phyloP scores from a whole-genome alignment of 2,797 vertebrate genomes.

The Meda fulgida region DNA sequence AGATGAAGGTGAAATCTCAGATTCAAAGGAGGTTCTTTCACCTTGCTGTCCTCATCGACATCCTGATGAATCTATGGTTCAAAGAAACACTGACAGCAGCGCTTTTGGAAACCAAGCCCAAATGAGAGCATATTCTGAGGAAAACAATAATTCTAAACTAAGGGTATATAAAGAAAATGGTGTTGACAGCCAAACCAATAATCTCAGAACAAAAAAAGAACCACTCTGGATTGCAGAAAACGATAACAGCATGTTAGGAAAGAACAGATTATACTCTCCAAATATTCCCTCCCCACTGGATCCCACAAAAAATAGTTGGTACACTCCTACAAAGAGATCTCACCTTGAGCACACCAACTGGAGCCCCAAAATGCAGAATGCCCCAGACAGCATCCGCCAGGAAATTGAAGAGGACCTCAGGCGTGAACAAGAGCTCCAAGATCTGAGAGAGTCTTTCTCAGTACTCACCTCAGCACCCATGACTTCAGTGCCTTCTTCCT shows the following conservation, averaged over 20 bases:
- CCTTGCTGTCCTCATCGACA: constrained; percentile 77
- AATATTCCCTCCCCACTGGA: constrained; percentile 11
- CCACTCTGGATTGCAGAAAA: constrained; percentile 33
- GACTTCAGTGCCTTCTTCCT: background rate
- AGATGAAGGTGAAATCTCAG: constrained; percentile 29
- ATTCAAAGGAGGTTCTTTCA: constrained; percentile 50
- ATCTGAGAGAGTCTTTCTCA: constrained; percentile 70
- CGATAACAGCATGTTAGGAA: constrained; percentile 16
- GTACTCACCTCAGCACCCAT: background rate
- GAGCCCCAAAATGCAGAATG: constrained; percentile 71
- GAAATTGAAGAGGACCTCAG: constrained; percentile 83
- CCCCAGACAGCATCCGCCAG: constrained; percentile 78
- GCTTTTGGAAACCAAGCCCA: background rate
- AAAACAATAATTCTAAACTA: constrained; percentile 10
- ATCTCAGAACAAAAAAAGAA: constrained; percentile 6
- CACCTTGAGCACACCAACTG: constrained; percentile 67
- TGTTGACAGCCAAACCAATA: constrained; percentile 11
- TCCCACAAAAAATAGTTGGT: background rate
- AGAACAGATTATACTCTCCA: constrained; percentile 21
- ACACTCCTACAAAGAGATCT: constrained; percentile 57
- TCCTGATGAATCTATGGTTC: constrained; percentile 56
- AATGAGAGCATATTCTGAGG: background rate
- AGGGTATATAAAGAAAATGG: constrained; percentile 9
- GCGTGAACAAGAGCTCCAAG: constrained; percentile 84
- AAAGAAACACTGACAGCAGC: constrained; percentile 1